Evolutionary conservation across 2,888 invertebrate genomes (phyloP), one percentile per base, ranked within the genome.

Genomic region (Acleris emargana): DNA sequence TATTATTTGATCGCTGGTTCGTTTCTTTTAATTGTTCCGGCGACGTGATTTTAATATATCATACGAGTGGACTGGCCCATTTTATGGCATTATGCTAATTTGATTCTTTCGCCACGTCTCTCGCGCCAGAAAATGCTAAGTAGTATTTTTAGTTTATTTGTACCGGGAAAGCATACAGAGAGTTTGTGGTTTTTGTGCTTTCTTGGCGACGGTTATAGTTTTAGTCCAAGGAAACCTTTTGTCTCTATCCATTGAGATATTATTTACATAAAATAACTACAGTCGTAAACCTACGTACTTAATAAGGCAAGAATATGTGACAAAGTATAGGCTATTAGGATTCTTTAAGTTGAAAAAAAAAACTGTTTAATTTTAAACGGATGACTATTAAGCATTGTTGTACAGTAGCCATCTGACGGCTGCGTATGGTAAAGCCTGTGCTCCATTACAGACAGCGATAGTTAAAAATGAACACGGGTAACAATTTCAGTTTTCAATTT

Each of bases 31-130:
- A 90, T 90, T 90, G 90, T 89, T 86, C 82, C 83, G 82, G 74
- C 81, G 85, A 90, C 91, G 91, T 91, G 91, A 87, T 90, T 90
- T 90, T 90, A 89, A 91, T 91, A 89, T 87, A 90, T 89, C 88
- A 89, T 87, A 89, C 87, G 82, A 84, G 86, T 88, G 84, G 85
- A 77, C 80, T 84, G 82, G 81, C 70, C 82, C 32, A 85, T 82
- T 89, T 90, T 84, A 89, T 88, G 80, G 80, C 71, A 76, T 49
- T 87, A 90, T 88, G 90, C 84, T 85, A 91, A 91, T 90, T 75
- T 75, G 80, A 81, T 82, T 79, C 76, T 74, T 71, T 66, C 55
- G 62, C 60, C 59, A 58, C 38, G 58, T 67, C 42, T 43, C 59
- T 66, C 53, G 59, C 43, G 54, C 52, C 57, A 42, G 32, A 42